A percentile compares a stretch with the other conserved stretches of the same genome.
phyloP scores from a whole-genome alignment of 2,797 vertebrate species.

The Ctenopoma kingsleyae region DNA sequence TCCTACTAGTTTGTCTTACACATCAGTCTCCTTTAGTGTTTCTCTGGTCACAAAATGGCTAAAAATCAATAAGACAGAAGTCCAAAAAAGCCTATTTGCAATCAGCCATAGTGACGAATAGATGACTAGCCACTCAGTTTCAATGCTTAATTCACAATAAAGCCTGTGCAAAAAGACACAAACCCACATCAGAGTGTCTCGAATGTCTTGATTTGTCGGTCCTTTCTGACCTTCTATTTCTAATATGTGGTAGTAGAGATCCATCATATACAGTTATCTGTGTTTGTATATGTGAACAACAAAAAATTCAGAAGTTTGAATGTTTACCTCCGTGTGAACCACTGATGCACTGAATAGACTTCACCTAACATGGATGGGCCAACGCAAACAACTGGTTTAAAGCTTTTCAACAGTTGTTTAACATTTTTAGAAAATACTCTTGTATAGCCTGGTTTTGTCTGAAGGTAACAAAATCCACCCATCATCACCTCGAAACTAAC shows the following conservation, averaged over 20 bases:
- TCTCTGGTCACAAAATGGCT: slow-evolving; percentile 59
- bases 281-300: not conserved
- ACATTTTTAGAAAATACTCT: not conserved
- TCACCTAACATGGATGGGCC: not conserved
- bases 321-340: not conserved
- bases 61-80: slow-evolving; percentile 67
- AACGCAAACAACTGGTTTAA: not conserved
- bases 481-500: too few relatives aligned
- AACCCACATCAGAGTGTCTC: not conserved
- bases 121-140: slow-evolving; percentile 35
- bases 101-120: slow-evolving; percentile 61
- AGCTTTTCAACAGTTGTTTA: not conserved
- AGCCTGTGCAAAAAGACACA: slow-evolving; percentile 20
- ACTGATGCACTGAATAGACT: not conserved
- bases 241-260: not conserved
- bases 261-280: not conserved
- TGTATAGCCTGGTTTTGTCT: too few relatives aligned
- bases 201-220: slow-evolving; percentile 4
- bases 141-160: slow-evolving; percentile 31
- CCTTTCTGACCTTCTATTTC: not conserved
- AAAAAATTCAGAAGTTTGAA: not conserved
- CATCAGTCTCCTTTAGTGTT: slow-evolving; percentile 68
- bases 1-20: slow-evolving; percentile 44
- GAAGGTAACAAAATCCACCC: too few relatives aligned
- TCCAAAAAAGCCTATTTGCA: slow-evolving; percentile 56